Evolutionary conservation across 2,888 invertebrate species (phyloP), one percentile per base, ranked within the genome.

Genomic region (Camponotus fellah): DNA sequence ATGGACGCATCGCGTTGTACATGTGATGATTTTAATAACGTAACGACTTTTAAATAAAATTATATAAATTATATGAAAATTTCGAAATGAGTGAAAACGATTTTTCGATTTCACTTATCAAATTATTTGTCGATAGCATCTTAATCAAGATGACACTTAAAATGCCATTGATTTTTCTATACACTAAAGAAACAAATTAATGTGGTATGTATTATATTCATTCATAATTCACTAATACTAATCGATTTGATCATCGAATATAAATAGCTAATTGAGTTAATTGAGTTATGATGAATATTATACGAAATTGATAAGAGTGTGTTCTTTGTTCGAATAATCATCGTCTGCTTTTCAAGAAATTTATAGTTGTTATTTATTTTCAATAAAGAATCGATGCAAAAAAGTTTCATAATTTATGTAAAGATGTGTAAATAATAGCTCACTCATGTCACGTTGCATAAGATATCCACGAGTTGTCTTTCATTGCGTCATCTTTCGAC

Each of bases 401-500:
- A 53, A 56, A 74, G 12, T 60, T 40, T 14, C 8, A 37, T 14
- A 60, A 37, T 58, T 60, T 53, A 46, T 4, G 37, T 37, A 37
- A 37, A 37, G 60, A 62, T 26, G 6, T 17, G 40, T 17, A 26
- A n/a, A 62, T 53, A n/a, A n/a, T 12, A 26, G 26, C 60, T 79
- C 71, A 26, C 12, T 43, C 43, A 34, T 21, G 1, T 89, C 85
- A 68, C 14, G 80, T 89, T 88, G 83, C 79, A 43, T 79, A 79
- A 79, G 79, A 71, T 46, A 26, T 34, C 17, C 21, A 34, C 21
- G 14, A 40, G 34, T 4, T 40, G 37, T n/a, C 21, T 79, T 71
- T 43, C 37, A 81, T 90, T 90, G 87, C 90, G 82, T 87, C 90
- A 86, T 75, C 79, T 37, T 83, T 77, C 88, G 87, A 83, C 76